Evolutionary conservation across 2,113 vertebrate genomes (phyloP), one percentile per base, ranked within the genome.

Genomic region (Boulengeromyrus knoepffleri): DNA sequence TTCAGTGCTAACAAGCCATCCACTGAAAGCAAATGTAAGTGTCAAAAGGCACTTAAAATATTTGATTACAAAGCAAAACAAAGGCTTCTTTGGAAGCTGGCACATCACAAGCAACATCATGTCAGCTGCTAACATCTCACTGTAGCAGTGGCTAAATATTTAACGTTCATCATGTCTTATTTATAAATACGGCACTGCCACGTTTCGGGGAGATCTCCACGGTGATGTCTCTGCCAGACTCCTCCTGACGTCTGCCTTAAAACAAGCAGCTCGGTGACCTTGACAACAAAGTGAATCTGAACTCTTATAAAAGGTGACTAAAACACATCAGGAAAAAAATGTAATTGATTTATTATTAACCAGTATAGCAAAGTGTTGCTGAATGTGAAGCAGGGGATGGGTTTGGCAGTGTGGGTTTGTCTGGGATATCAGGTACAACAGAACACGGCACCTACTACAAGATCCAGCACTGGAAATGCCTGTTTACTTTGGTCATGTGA

Each of bases 101-200:
- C 91, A 94, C 93, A 96, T 95, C 58, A 92, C 93, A 91, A 93
- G 90, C 94, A 95, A 95, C 95, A 95, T 91, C 89, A 89, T 94
- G 93, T 95, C 94, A 94, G 90, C 93, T 92, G 49, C 89, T 91
- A 94, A 92, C 95, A 95, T 94, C 93, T 95, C 93, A 93, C 93
- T 92, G 92, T 91, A 93, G 95, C 92, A 92, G 46, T 24, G 80
- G 58, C 90, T 96, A 91, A 95, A 96, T 95, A 85, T 96, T 96
- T 96, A 88, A 96, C 95, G 94, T 92, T 90, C 91, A 91, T 91
- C 94, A 95, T 96, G 91, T 94, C 92, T 96, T 95, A 96, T 96
- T 95, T 92, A 96, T 96, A 90, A 90, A 90, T 90, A 94, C 21
- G 15, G 70, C 86, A 85, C 77, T 70, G 56, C 53, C 84, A 62